These are phyloP conservation scores for Rhombomys opimus DNA, from an alignment of 2,113 vertebrate genomes.

Conservation along the genomic window DNA sequence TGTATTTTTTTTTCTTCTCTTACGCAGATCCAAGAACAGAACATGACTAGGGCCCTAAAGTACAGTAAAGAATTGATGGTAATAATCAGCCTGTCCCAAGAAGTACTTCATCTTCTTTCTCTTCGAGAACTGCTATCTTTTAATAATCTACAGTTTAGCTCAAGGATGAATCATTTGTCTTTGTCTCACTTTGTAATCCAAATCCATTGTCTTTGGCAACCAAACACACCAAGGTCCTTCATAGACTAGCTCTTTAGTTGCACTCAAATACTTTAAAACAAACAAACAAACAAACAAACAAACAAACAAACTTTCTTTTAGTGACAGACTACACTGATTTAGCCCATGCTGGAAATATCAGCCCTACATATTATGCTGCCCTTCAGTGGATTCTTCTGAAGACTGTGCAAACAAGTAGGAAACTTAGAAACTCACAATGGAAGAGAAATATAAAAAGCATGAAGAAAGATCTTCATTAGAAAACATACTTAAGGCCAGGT, in stretches of 20 bases:
- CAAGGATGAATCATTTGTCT: slow-evolving; percentile 37
- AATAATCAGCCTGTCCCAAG: neutral
- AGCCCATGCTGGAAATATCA: slow-evolving; percentile 34
- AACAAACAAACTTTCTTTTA: neutral
- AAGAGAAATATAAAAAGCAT: neutral
- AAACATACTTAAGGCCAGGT: neutral
- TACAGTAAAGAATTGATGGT: slow-evolving; percentile 16
- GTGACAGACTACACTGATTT: neutral
- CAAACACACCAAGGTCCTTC: slow-evolving; percentile 7
- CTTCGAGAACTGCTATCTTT: slow-evolving; percentile 15
- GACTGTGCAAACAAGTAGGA: slow-evolving; percentile 32
- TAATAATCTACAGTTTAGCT: slow-evolving; percentile 56
- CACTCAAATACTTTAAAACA: neutral
- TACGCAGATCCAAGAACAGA: slow-evolving; percentile 16
- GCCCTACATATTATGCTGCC: slow-evolving; percentile 11
- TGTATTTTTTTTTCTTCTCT: slow-evolving; percentile 48
- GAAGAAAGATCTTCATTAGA: slow-evolving; percentile 36
- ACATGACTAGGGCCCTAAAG: neutral
- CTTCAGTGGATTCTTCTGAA: slow-evolving; percentile 38
- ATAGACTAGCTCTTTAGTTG: neutral
- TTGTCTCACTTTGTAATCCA: slow-evolving; percentile 43
- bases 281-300: neutral
- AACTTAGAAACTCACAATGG: neutral
- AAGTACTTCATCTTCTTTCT: slow-evolving; percentile 40
- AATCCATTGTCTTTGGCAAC: slow-evolving; percentile 9